Evolutionary conservation across 2,113 vertebrate genomes (phyloP).

Genomic region (Gracilinanus agilis): DNA sequence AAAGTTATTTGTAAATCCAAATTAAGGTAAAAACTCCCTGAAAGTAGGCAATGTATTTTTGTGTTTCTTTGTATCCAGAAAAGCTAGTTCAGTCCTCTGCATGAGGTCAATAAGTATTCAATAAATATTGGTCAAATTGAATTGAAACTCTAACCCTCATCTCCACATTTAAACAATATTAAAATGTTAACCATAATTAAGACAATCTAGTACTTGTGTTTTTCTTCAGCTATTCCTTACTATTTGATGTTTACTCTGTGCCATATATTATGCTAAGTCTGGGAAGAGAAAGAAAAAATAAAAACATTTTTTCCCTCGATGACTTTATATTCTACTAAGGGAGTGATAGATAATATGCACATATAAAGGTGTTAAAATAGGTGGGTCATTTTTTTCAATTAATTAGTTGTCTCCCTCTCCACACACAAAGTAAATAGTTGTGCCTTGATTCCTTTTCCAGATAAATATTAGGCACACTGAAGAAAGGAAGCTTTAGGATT

Average conservation of each 20-base stretch:
- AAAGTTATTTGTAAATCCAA: background rate
- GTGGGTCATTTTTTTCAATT: background rate
- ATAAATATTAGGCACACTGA: background rate
- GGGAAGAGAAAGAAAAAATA: background rate
- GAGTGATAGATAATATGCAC: background rate
- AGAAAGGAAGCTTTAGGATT: background rate
- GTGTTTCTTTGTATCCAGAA: background rate
- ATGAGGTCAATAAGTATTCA: background rate
- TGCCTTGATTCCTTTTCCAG: background rate
- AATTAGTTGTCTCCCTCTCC: background rate
- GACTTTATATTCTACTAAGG: background rate
- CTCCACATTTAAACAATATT: background rate
- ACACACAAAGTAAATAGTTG: background rate
- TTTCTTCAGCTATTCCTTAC: background rate
- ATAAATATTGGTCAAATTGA: background rate
- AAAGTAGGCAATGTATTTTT: background rate
- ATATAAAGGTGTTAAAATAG: background rate
- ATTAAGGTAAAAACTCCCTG: background rate
- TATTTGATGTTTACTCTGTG: background rate
- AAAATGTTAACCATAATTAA: background rate
- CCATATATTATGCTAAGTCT: background rate
- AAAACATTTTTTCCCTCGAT: background rate
- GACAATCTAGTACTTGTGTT: background rate
- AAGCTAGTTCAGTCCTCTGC: background rate
- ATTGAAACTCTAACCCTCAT: background rate